phyloP scores from a whole-genome alignment of 2,113 vertebrate species.

The Heterotilapia buettikoferi region DNA sequence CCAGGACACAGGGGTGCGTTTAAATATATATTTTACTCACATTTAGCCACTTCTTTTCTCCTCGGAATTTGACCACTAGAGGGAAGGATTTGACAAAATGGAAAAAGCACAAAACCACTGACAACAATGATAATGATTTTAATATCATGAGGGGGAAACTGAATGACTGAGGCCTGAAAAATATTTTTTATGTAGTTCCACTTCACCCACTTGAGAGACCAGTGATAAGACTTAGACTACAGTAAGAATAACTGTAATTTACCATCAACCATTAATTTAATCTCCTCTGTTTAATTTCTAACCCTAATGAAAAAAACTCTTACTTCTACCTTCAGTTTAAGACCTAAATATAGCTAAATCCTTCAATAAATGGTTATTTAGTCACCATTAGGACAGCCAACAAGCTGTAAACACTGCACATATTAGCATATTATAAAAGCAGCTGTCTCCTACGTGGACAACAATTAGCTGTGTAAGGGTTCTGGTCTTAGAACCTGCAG shows the following conservation, averaged over 20 bases:
- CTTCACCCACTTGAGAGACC: not conserved
- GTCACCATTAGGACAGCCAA: not conserved
- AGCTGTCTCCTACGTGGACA: not conserved
- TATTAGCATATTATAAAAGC: not conserved
- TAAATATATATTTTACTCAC: not conserved
- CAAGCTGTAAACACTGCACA: not conserved
- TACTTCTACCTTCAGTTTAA: not conserved
- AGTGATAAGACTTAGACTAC: not conserved
- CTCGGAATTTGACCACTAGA: not conserved
- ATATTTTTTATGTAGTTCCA: not conserved
- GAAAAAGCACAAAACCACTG: not conserved
- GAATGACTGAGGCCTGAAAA: not conserved
- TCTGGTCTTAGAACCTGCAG: not conserved
- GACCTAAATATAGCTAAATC: not conserved
- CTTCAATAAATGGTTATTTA: not conserved
- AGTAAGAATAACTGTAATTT: not conserved
- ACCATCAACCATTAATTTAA: not conserved
- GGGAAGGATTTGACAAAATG: not conserved
- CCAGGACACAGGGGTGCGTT: not conserved
- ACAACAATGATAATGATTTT: not conserved
- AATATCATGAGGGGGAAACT: not conserved
- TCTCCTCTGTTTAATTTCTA: not conserved
- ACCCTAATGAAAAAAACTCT: not conserved
- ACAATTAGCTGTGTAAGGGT: accelerated
- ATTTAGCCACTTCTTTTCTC: not conserved